A percentile compares a stretch with the other conserved stretches of the same genome.
phyloP scores from a whole-genome alignment of 2,113 vertebrate genomes.

The Ailuropoda melanoleuca region DNA sequence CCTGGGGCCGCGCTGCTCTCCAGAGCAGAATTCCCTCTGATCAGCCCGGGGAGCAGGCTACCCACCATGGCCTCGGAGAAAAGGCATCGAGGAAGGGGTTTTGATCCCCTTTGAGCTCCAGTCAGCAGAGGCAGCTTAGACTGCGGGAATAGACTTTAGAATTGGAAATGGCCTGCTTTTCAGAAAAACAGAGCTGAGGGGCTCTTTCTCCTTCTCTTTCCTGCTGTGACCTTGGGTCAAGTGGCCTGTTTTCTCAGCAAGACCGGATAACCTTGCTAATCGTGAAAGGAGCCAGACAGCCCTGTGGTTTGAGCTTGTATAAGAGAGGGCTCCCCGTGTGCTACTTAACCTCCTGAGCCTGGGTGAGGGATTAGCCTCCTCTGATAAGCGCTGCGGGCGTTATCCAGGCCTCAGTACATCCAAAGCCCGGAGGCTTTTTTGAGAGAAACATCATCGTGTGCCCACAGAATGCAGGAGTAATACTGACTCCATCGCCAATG shows the following conservation, averaged over 20 bases:
- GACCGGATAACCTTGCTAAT: conserved; percentile 15
- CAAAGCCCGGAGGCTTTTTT: background rate
- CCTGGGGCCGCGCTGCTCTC: background rate
- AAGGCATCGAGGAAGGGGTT: background rate
- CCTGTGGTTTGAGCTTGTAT: background rate
- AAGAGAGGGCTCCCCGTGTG: background rate
- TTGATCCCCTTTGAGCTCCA: background rate
- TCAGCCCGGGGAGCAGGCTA: background rate
- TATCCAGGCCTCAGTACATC: background rate
- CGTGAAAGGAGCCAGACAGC: background rate
- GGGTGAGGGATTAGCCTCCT: background rate
- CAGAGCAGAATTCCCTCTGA: background rate
- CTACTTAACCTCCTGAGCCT: background rate
- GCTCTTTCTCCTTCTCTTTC: background rate
- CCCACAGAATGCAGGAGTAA: background rate
- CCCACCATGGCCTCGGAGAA: background rate
- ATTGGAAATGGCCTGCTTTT: conserved; percentile 8
- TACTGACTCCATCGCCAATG: background rate
- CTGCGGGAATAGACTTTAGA: background rate
- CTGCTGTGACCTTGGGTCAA: conserved; percentile 57
- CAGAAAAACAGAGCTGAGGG: conserved; percentile 4
- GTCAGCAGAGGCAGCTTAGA: background rate
- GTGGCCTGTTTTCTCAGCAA: conserved; percentile 40
- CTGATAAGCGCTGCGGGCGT: background rate
- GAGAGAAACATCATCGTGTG: background rate